A percentile compares a stretch with the other conserved stretches of the same genome.
These are phyloP conservation scores for Drosophila lowei DNA, from an alignment of 1,140 invertebrate genomes.

Conservation along the genomic window DNA sequence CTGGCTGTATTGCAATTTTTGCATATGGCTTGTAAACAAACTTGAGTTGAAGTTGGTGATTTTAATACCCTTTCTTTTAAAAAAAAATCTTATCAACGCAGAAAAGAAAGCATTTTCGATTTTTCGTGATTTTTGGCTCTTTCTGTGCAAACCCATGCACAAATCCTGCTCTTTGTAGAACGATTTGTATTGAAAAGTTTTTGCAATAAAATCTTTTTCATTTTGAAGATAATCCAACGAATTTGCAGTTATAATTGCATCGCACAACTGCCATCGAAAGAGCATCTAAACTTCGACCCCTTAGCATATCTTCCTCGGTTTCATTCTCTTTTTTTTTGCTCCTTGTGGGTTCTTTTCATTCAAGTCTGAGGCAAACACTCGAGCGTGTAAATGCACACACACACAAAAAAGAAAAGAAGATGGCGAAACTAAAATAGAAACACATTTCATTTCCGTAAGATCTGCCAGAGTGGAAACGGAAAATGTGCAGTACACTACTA, in stretches of 20 bases:
- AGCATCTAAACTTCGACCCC: too few species aligned
- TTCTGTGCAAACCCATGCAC: too few species aligned
- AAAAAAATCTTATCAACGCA: too few species aligned
- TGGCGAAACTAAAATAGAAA: conserved; percentile 75
- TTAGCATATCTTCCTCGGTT: not conserved
- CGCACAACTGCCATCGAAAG: too few species aligned
- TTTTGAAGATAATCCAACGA: too few species aligned
- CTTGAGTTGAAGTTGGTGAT: conserved; percentile 40
- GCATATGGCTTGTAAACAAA: conserved; percentile 73
- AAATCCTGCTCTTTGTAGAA: not conserved
- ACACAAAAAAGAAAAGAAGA: conserved; percentile 20
- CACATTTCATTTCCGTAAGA: conserved; percentile 80
- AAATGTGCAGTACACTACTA: conserved; percentile 44
- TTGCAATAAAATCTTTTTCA: not conserved
- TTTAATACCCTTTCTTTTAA: too few species aligned
- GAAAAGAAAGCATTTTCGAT: not conserved
- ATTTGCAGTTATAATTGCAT: too few species aligned
- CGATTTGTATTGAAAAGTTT: too few species aligned
- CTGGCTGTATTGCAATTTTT: conserved; percentile 58
- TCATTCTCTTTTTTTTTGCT: conserved; percentile 30
- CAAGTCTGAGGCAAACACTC: conserved; percentile 63
- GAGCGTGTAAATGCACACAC: conserved; percentile 67
- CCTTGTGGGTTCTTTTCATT: conserved; percentile 26
- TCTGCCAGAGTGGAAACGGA: conserved; percentile 57
- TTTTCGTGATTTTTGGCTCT: too few species aligned